Base-by-base conservation (phyloP, 2,797 vertebrate genomes). In the Arctocebus calabarensis region DNA sequence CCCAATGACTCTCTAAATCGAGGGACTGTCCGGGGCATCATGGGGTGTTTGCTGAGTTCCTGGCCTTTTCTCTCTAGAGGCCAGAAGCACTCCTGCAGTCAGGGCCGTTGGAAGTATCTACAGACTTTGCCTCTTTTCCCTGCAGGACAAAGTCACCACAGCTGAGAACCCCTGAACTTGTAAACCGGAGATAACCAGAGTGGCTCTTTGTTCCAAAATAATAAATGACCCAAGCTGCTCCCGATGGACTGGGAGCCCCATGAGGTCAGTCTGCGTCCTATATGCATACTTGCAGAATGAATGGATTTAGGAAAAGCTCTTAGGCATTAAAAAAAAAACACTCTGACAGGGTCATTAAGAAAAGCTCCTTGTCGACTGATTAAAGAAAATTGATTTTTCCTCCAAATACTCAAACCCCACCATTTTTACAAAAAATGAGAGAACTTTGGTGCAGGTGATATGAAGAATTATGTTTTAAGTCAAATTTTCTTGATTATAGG, bases 271-370 rank as follows among this genome's bases (percentile, higher is more conserved):
- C 12, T 9, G 6, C 1, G 1, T 1, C 43, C 5, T 10, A 23
- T 4, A 13, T 2, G 7, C 14, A 13, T 23, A 2, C 2, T 0
- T 25, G 9, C 3, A 20, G 37, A 20, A 17, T 5, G 17, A 37
- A 16, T 0, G 23, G 22, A 22, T 32, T 37, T 20, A 29, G n/a
- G 75, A 27, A 37, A 37, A 91, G 16, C 13, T 45, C 61, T 37
- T 0, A 0, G 64, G 66, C 20, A 3, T 4, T 1, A 7, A 37
- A 5, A 0, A 13, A 5, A 0, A 13, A 16, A 10, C 22, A 78
- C 70, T 82, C 13, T 7, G 40, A 14, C 4, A 2, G 0, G 4
- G 5, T 23, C 6, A 10, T 48, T 20, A 73, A 3, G 19, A 4
- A 10, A 43, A 23, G 45, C 1, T 12, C 32, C 55, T 73, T 27